Percentiles rank a stretch among this genome's conserved stretches.
These are phyloP conservation scores for Poeciliopsis occidentalis DNA, from an alignment of 2,113 vertebrate genomes.

Conservation along the genomic window DNA sequence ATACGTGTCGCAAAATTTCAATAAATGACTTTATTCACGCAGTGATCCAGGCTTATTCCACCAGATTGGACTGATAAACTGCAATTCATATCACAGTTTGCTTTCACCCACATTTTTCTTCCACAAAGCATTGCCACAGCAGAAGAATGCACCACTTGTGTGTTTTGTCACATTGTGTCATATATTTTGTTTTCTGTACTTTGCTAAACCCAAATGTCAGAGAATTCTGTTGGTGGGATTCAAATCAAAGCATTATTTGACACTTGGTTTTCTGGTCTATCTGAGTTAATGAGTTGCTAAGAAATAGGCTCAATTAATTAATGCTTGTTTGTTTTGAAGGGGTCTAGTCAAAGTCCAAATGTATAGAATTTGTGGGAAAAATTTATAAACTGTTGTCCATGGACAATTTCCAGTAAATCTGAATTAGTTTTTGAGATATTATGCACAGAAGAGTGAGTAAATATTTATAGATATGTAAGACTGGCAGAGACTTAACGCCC, in stretches of 20 bases:
- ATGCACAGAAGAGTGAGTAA: not conserved
- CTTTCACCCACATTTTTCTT: too few species aligned
- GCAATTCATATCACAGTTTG: not conserved
- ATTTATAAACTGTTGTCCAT: not conserved
- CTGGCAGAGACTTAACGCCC: not conserved
- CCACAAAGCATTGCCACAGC: too few species aligned
- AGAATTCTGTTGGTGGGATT: too few species aligned
- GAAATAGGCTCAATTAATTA: not conserved
- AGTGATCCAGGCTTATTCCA: not conserved
- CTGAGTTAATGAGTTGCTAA: not conserved
- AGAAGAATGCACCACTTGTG: too few species aligned
- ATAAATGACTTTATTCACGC: conserved; percentile 71
- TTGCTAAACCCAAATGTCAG: too few species aligned
- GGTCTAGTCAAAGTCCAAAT: not conserved
- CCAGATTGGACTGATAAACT: not conserved
- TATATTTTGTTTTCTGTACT: too few species aligned
- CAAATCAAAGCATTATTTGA: too few species aligned
- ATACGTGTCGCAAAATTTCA: conserved; percentile 57
- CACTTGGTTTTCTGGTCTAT: too few species aligned
- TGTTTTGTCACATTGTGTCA: too few species aligned
- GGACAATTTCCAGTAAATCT: not conserved
- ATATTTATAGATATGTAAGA: not conserved
- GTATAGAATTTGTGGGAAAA: not conserved
- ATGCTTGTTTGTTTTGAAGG: not conserved
- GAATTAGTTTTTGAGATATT: not conserved